Conservation (phyloP, 2,797 vertebrate species). For the Xenopus petersii region DNA sequence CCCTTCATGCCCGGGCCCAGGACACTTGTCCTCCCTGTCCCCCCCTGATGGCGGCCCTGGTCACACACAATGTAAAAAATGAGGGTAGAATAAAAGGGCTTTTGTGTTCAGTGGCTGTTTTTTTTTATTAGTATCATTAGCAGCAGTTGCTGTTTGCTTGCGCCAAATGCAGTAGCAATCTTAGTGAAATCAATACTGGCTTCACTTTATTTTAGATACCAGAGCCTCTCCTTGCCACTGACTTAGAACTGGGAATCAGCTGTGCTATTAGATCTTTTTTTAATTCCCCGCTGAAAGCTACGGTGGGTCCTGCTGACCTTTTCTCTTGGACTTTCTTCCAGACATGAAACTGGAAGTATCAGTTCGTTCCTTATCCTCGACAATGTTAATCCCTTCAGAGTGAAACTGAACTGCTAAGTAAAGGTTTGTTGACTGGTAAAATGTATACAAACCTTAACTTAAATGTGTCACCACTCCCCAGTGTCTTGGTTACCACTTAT, state of each 20-base stretch:
- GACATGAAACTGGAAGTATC: not conserved
- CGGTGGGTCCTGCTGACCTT: not conserved
- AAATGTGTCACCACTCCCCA: too few relatives aligned
- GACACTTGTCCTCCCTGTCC: too few relatives aligned
- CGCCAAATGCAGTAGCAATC: not conserved
- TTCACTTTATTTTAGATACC: not conserved
- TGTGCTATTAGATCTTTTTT: not conserved
- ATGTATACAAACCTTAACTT: not conserved
- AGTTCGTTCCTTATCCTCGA: not conserved
- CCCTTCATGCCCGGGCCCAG: too few relatives aligned
- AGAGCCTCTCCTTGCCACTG: not conserved
- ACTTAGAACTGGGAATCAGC: not conserved
- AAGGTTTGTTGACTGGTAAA: not conserved
- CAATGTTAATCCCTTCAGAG: not conserved
- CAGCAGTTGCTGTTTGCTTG: not conserved
- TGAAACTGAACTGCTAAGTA: not conserved
- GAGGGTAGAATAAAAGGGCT: not conserved
- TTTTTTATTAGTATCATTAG: not conserved
- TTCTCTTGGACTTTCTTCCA: not conserved
- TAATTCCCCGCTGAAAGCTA: not conserved
- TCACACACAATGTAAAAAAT: not conserved
- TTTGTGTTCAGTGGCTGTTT: not conserved
- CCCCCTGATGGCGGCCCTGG: too few relatives aligned
- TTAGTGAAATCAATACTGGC: not conserved
- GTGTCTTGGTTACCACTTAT: not conserved